Evolutionary conservation across 2,888 invertebrate species (phyloP), one percentile per base, ranked within the genome.

Genomic region (Nebria brevicollis): DNA sequence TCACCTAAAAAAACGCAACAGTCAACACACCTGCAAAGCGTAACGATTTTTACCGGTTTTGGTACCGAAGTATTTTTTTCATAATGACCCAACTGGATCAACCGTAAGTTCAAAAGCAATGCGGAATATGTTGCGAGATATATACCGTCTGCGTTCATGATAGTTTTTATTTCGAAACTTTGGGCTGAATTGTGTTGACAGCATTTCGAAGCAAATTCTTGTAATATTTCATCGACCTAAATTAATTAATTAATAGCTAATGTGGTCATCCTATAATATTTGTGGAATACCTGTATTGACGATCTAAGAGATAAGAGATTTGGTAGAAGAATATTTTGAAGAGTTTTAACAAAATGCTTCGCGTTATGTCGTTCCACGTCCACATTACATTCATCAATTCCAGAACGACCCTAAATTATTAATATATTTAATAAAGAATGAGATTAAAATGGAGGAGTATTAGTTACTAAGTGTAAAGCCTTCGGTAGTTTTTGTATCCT

Each of bases 141-240:
- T 66, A 98, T 95, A 26, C 98, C 98, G 89, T 98, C 98, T 0
- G 97, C 98, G 88, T 98, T 98, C 91, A 98, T 95, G 72, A 96
- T 95, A 64, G 94, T 94, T 1, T 93, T 90, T 3, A 93, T 91
- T 70, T 93, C 92, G 1, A 93, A 92, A 0, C 91, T 92, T 85
- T 89, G 89, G 1, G 94, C 92, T 85, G 93, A 93, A 88, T 92
- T 93, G 91, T 95, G 94, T 90, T 97, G 95, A 88, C 97, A 98
- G 85, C 97, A 96, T 83, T 95, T 94, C 0, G 97, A 97, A 1
- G 98, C 95, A 86, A 98, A 98, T 87, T 96, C 95, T 89, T 97
- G 97, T 88, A 98, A 91, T 0, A 95, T 95, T 88, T 97, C 96
- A 86, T 98, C 98, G 26, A 97, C 94, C 92, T 93, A 84, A 6